These are phyloP conservation scores for Acleris sparsana DNA, from an alignment of 2,888 invertebrate species.

Conservation along the genomic window DNA sequence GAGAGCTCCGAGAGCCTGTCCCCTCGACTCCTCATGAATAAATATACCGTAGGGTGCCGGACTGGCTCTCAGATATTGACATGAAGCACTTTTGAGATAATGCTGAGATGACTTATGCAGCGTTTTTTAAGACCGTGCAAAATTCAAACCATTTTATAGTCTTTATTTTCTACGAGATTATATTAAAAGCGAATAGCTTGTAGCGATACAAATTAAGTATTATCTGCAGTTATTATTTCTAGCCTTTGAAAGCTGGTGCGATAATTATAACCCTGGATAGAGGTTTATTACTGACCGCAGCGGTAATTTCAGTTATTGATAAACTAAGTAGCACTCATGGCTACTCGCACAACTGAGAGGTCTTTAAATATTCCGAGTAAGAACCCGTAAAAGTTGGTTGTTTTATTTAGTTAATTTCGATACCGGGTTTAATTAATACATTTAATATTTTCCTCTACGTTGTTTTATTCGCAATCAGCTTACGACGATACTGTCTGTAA, in stretches of 20 bases:
- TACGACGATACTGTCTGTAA: constrained; percentile 39
- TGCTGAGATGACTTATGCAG: constrained; percentile 35
- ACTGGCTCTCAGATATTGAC: constrained; percentile 39
- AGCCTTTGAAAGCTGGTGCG: not conserved
- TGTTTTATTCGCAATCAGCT: constrained; percentile 3
- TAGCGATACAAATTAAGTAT: no score
- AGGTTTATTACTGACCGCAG: no score
- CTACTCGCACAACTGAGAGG: no score
- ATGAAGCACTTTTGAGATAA: constrained; percentile 44
- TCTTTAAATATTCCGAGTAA: no score
- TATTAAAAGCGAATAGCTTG: not conserved
- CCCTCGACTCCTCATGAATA: constrained; percentile 57
- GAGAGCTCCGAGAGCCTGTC: constrained; percentile 48
- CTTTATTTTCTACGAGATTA: not conserved
- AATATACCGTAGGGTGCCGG: constrained; percentile 48
- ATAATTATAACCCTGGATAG: no score
- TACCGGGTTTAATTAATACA: not conserved
- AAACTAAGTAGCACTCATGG: no score
- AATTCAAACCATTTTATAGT: not conserved
- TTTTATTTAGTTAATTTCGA: no score
- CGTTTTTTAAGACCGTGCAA: no score
- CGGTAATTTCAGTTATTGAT: no score
- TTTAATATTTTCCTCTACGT: no score
- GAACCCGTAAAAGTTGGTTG: no score
- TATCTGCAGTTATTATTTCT: not conserved